Percentiles rank a stretch among this genome's conserved stretches.
phyloP scores from a whole-genome alignment of 2,888 invertebrate species.

The Cyclophora albipunctata region DNA sequence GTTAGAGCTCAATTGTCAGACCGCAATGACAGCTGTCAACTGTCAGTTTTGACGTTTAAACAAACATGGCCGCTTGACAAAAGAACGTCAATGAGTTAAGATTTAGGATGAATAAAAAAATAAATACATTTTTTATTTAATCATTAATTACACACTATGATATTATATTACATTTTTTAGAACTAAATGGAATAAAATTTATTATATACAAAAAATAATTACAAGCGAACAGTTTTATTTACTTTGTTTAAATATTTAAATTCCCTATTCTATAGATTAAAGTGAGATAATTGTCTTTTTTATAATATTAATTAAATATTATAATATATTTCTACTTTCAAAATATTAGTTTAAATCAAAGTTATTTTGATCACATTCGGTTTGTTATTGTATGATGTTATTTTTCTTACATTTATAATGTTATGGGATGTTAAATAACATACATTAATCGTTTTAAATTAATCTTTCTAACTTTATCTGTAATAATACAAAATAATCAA shows the following conservation, averaged over 20 bases:
- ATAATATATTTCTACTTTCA: conserved; percentile 12
- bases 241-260: conserved; percentile 6
- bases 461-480: too few species aligned
- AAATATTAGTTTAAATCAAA: conserved; percentile 11
- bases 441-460: too few species aligned
- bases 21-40: too few species aligned
- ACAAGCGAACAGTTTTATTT: conserved; percentile 37
- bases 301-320: conserved; percentile 19
- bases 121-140: conserved; percentile 49
- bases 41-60: too few species aligned
- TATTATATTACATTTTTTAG: conserved; percentile 68
- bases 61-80: too few species aligned
- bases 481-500: too few species aligned
- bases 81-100: not conserved
- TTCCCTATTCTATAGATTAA: too few species aligned
- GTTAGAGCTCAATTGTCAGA: too few species aligned
- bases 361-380: conserved; percentile 31
- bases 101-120: conserved; percentile 27
- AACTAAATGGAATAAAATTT: conserved; percentile 63
- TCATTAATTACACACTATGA: conserved; percentile 40
- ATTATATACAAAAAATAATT: conserved; percentile 57
- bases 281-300: conserved; percentile 34
- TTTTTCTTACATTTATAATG: conserved; percentile 19
- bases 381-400: conserved; percentile 20
- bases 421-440: conserved; percentile 6